Percentiles rank a stretch among this genome's conserved stretches.
phyloP scores from a whole-genome alignment of 2,113 vertebrate species.

The Nestor notabilis region DNA sequence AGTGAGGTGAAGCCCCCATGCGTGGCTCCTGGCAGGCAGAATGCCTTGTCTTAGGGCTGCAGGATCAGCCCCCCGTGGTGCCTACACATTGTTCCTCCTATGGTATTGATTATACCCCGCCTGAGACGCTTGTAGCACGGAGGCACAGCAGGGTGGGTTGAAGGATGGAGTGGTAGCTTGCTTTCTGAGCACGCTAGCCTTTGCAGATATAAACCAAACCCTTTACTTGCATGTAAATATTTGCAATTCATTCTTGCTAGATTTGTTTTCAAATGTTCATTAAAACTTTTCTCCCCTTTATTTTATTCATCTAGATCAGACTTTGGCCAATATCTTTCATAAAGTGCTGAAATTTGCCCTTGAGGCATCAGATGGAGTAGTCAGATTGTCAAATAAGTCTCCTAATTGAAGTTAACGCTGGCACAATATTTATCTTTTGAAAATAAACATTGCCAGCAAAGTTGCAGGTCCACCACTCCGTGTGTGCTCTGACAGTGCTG shows the following conservation, averaged over 20 bases:
- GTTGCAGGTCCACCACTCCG: conserved; percentile 61
- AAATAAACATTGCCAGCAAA: conserved; percentile 77
- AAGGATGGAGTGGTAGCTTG: neutral
- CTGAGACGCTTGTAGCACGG: neutral
- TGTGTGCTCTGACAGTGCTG: conserved; percentile 20
- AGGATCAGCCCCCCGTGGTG: fast-evolving
- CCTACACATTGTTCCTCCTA: neutral
- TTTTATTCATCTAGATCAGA: conserved; percentile 73
- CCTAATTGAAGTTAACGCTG: conserved; percentile 79
- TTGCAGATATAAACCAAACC: neutral
- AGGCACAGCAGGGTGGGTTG: neutral
- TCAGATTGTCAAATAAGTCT: conserved; percentile 80
- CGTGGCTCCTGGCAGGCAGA: neutral
- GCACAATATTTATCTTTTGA: conserved; percentile 78
- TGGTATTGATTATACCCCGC: neutral
- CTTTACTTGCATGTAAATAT: conserved; percentile 55
- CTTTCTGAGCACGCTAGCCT: neutral
- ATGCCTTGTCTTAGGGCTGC: neutral
- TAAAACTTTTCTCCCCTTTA: conserved; percentile 62
- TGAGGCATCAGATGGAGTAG: conserved; percentile 84
- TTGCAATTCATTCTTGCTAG: conserved; percentile 43
- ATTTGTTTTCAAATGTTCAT: conserved; percentile 55
- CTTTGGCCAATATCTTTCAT: conserved; percentile 67
- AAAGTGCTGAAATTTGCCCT: conserved; percentile 80
- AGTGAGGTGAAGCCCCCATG: neutral